phyloP scores from a whole-genome alignment of 2,113 vertebrate species.

The Odobenus rosmarus region DNA sequence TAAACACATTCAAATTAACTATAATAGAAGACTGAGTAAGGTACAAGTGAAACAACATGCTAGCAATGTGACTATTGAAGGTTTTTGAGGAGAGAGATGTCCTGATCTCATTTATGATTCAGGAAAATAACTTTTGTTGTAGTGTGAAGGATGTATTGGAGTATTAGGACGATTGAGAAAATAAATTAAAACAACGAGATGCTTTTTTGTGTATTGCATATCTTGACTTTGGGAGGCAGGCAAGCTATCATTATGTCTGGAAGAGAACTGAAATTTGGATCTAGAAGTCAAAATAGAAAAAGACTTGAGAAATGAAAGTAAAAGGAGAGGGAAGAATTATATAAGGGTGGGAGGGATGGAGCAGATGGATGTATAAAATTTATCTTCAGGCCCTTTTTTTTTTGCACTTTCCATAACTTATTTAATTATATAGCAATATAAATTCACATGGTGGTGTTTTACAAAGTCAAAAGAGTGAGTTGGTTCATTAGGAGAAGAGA shows the following conservation, averaged over 20 bases:
- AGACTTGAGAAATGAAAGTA: neutral
- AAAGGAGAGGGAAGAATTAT: neutral
- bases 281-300: slow-evolving; percentile 21
- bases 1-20: neutral
- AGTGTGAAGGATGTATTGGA: neutral
- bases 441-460: neutral
- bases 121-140: neutral
- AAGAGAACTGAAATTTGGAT: neutral
- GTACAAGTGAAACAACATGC: neutral
- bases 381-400: neutral
- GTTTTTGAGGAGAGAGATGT: neutral
- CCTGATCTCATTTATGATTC: neutral
- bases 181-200: neutral
- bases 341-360: neutral
- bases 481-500: neutral
- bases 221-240: neutral
- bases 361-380: neutral
- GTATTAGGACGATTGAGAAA: neutral
- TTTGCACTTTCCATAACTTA: neutral
- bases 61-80: neutral
- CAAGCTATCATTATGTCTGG: neutral
- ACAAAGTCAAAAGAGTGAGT: neutral
- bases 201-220: neutral
- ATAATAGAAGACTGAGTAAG: neutral
- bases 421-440: neutral